Conservation (phyloP, 1,140 invertebrate genomes). For the Scylla paramamosain region DNA sequence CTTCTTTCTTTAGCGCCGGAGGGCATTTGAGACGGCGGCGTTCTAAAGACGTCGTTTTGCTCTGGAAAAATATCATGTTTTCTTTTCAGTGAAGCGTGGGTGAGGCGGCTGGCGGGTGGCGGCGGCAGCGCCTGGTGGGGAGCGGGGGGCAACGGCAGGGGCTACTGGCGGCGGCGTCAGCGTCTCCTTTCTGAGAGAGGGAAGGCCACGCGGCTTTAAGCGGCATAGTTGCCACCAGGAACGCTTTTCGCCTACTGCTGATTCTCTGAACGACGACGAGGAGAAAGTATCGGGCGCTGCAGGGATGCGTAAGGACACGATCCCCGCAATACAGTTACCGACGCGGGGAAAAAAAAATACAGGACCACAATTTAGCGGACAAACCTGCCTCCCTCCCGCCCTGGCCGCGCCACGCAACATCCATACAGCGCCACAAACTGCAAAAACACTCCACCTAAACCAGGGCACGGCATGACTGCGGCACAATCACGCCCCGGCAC, state of each 20-base stretch:
- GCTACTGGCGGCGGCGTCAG: neutral
- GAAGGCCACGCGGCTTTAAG: neutral
- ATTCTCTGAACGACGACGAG: neutral
- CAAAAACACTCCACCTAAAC: neutral
- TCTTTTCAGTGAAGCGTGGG: neutral
- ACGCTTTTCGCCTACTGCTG: neutral
- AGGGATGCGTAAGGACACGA: too few species aligned
- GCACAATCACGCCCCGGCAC: neutral
- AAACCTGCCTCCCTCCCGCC: too few species aligned
- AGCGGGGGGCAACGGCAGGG: neutral
- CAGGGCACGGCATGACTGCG: neutral
- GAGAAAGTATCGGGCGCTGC: neutral
- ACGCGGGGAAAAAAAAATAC: too few species aligned
- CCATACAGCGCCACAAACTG: neutral
- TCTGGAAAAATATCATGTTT: conserved; percentile 1
- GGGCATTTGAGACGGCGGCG: neutral
- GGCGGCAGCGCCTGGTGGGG: neutral
- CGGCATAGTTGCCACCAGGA: neutral
- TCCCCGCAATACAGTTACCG: too few species aligned
- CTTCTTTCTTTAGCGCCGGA: neutral
- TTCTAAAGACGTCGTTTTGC: conserved; percentile 22
- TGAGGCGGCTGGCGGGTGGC: neutral
- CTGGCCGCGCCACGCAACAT: neutral
- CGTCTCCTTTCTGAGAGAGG: neutral
- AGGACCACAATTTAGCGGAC: too few species aligned